These are phyloP conservation scores for Drosophila nebulosa DNA, from an alignment of 1,140 invertebrate genomes.

Conservation along the genomic window DNA sequence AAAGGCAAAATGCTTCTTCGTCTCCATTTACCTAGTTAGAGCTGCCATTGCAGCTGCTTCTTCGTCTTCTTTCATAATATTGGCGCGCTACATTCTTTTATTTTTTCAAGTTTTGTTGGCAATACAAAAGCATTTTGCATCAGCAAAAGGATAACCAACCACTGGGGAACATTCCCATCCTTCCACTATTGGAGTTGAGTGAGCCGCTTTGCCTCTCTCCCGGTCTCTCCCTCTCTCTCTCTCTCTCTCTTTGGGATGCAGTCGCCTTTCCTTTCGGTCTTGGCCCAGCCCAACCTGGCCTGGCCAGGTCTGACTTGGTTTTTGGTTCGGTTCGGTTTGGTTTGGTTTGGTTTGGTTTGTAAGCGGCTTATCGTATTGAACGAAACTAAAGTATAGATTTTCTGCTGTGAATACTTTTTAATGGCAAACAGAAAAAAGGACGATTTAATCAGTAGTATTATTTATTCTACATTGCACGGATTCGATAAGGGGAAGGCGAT, in stretches of 20 bases:
- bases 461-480: conserved; percentile 69
- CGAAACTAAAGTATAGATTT: conserved; percentile 73
- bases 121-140: conserved; percentile 78
- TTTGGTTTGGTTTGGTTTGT: conserved; percentile 42
- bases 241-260: no score
- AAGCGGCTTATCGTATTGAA: conserved; percentile 77
- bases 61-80: conserved; percentile 19
- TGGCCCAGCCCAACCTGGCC: conserved; percentile 18
- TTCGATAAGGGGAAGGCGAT: background rate
- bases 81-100: conserved; percentile 6
- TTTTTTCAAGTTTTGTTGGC: conserved; percentile 64
- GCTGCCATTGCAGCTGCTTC: background rate
- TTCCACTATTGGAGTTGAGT: conserved; percentile 15
- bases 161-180: conserved; percentile 22
- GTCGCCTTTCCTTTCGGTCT: conserved; percentile 16
- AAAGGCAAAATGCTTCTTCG: conserved; percentile 14
- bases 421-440: conserved; percentile 67
- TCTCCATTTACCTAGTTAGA: conserved; percentile 1
- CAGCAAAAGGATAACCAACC: conserved; percentile 48
- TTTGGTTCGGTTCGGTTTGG: conserved; percentile 35
- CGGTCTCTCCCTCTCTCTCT: no score
- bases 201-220: conserved; percentile 2
- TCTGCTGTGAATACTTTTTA: conserved; percentile 76
- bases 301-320: conserved; percentile 16
- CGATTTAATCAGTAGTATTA: conserved; percentile 77